Percentiles rank a stretch among this genome's conserved stretches.
Conservation (phyloP, 2,797 vertebrate genomes). For the Potorous gilbertii region DNA sequence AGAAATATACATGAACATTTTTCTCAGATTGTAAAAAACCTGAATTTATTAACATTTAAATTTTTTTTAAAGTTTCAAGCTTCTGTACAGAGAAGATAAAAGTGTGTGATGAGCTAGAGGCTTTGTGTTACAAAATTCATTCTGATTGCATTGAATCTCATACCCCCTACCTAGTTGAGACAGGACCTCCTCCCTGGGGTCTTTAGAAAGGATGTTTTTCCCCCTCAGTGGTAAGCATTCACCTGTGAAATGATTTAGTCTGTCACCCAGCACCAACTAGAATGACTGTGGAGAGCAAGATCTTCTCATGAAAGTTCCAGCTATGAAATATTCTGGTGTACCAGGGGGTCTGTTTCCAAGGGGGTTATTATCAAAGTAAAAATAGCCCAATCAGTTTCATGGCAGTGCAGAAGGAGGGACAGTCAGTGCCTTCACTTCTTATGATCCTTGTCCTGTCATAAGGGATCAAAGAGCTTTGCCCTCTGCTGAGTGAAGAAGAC, state of each 20-base stretch:
- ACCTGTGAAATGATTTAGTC: conserved; percentile 49
- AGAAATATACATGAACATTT: neutral
- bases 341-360: conserved; percentile 52
- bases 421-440: neutral
- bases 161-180: neutral
- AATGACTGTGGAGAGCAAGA: conserved; percentile 37
- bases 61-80: neutral
- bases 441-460: neutral
- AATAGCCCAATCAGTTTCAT: neutral
- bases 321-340: conserved; percentile 30
- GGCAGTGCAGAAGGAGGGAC: conserved; percentile 12
- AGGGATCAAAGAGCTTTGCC: neutral
- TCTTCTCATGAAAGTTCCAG: conserved; percentile 49
- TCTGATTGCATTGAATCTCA: neutral
- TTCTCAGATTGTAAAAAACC: neutral
- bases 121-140: neutral
- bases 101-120: neutral
- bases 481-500: neutral
- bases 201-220: conserved; percentile 21
- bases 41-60: neutral
- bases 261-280: fast-evolving
- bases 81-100: neutral
- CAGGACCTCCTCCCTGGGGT: neutral
- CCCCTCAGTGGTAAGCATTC: neutral
- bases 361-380: conserved; percentile 32